A percentile compares a stretch with the other conserved stretches of the same genome.
Conservation (phyloP, 1,140 invertebrate species). For the Whitmania pigra region DNA sequence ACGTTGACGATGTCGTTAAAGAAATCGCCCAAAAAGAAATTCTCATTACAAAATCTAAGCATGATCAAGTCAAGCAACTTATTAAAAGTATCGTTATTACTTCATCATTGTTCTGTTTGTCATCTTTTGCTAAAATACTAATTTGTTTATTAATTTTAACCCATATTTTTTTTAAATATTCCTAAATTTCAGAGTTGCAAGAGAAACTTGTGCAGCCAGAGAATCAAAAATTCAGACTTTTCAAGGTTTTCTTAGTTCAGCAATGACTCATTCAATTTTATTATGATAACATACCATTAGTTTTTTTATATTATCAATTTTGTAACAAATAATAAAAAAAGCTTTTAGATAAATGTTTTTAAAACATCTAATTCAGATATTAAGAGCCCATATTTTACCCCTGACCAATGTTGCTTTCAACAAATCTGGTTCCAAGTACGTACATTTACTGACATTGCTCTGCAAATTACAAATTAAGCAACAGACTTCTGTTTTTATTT, state of each 20-base stretch:
- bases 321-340: background rate
- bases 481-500: background rate
- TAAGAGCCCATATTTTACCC: constrained; percentile 61
- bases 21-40: constrained; percentile 41
- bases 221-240: constrained; percentile 40
- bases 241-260: constrained; percentile 33
- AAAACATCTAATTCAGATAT: constrained; percentile 36
- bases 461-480: background rate
- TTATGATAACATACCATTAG: background rate
- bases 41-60: constrained; percentile 38
- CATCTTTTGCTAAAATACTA: background rate
- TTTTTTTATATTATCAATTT: constrained; percentile 2
- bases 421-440: constrained; percentile 52
- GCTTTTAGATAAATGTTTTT: constrained; percentile 8
- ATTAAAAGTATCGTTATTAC: constrained; percentile 18
- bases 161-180: background rate
- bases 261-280: background rate
- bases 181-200: constrained; percentile 34
- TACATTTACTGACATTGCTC: background rate
- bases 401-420: constrained; percentile 65
- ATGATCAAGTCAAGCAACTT: constrained; percentile 32
- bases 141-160: background rate
- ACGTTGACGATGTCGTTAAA: constrained; percentile 40
- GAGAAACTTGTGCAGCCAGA: constrained; percentile 38
- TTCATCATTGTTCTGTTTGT: background rate